Percentiles rank a stretch among this genome's conserved stretches.
Conservation (phyloP, 37 sponge, comb jelly and placozoan species). For the Haliclona indistincta region DNA sequence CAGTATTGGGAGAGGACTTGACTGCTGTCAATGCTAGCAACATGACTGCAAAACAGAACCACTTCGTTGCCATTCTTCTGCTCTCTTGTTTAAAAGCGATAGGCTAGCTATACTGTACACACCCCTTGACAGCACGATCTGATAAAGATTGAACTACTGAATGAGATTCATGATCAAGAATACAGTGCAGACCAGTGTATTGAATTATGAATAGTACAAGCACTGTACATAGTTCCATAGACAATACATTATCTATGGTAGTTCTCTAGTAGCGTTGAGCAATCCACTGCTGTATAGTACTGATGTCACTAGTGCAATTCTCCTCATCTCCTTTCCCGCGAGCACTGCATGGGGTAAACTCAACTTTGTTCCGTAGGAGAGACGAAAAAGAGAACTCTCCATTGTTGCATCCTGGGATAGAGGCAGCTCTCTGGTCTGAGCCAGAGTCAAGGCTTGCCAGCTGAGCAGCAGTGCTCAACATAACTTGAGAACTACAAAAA, state of each 20-base stretch:
- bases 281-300: neutral
- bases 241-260: no score
- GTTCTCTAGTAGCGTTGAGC: no score
- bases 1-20: neutral
- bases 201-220: no score
- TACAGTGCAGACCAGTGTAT: no score
- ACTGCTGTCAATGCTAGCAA: neutral
- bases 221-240: no score
- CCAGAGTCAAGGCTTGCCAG: slow-evolving; percentile 27
- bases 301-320: neutral
- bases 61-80: neutral
- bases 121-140: no score
- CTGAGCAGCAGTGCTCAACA: slow-evolving; percentile 42
- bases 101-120: no score
- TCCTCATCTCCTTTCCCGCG: slow-evolving; percentile 44
- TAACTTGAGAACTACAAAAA: slow-evolving; percentile 40
- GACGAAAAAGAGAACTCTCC: slow-evolving; percentile 63
- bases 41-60: neutral
- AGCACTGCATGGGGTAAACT: slow-evolving; percentile 68
- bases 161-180: no score
- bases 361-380: slow-evolving; percentile 11
- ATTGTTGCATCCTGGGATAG: slow-evolving; percentile 32
- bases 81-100: no score
- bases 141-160: no score
- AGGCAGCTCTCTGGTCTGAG: neutral